Percentiles rank a stretch among this genome's conserved stretches.
These are phyloP conservation scores for Acrossocheilus fasciatus DNA, from an alignment of 2,797 vertebrate species.

Conservation along the genomic window DNA sequence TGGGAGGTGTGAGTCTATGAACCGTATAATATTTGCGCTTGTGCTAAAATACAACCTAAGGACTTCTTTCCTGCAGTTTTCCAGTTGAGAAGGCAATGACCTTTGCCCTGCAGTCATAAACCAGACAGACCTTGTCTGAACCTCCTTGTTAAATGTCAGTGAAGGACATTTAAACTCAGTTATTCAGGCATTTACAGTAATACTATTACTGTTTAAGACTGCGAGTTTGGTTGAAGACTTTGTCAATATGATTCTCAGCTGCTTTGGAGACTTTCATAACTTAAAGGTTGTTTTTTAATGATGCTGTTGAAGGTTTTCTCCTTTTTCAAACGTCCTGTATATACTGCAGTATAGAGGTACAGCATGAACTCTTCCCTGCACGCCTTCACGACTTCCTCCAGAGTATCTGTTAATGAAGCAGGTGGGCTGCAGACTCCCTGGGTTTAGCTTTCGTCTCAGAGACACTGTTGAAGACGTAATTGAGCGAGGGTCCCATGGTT, in stretches of 20 bases:
- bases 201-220: no score
- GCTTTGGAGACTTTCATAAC: background rate
- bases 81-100: background rate
- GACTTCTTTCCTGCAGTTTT: background rate
- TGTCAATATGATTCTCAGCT: background rate
- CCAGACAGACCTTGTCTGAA: background rate
- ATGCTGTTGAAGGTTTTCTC: background rate
- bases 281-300: background rate
- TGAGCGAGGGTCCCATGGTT: background rate
- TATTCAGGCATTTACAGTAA: background rate
- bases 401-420: background rate
- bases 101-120: slow-evolving; percentile 15
- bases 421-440: background rate
- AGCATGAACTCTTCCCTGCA: background rate
- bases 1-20: background rate
- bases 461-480: slow-evolving; percentile 29
- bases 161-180: background rate
- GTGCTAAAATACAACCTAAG: background rate
- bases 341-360: background rate
- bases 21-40: background rate
- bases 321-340: background rate
- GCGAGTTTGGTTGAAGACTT: background rate
- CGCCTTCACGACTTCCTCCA: background rate
- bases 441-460: background rate
- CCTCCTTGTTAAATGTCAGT: background rate